A percentile compares a stretch with the other conserved stretches of the same genome.
Evolutionary conservation across 2,888 invertebrate species (phyloP).

Genomic region (Tachystola acroxantha): DNA sequence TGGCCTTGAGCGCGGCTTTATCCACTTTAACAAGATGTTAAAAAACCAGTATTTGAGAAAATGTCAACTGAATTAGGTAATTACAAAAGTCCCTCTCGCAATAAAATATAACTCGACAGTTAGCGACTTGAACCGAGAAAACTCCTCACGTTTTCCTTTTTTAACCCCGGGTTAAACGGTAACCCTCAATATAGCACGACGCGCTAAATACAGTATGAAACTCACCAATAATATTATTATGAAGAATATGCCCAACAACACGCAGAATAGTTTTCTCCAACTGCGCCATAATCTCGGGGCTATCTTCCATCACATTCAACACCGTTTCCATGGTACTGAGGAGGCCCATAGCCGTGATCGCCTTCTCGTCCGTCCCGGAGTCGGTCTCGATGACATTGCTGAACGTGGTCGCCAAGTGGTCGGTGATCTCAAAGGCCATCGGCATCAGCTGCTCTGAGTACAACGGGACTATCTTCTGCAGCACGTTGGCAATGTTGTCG

Average conservation of each 20-base stretch:
- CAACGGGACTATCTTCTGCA: conserved; percentile 95
- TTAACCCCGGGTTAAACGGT: no score
- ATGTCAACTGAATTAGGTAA: no score
- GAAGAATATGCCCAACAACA: conserved; percentile 90
- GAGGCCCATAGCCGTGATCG: conserved; percentile 97
- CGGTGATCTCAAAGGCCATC: conserved; percentile 96
- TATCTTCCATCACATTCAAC: conserved; percentile 94
- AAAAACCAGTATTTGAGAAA: no score
- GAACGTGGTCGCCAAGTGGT: conserved; percentile 92
- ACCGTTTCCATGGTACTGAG: conserved; percentile 97
- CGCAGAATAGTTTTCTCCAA: conserved; percentile 95
- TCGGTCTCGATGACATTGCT: conserved; percentile 86
- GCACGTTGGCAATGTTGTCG: conserved; percentile 96
- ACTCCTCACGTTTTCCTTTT: no score
- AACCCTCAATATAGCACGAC: no score
- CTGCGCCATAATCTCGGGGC: conserved; percentile 87
- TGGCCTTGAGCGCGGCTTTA: no score
- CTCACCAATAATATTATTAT: conserved; percentile 89
- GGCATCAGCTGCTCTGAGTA: conserved; percentile 93
- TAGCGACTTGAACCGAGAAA: no score
- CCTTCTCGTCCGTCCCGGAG: conserved; percentile 95
- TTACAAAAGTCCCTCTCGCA: no score
- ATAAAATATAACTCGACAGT: no score
- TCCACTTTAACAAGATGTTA: no score
- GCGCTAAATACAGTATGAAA: no score